A percentile compares a stretch with the other conserved stretches of the same genome.
Conservation (phyloP, 2,888 invertebrate species). For the Agapostemon virescens region DNA sequence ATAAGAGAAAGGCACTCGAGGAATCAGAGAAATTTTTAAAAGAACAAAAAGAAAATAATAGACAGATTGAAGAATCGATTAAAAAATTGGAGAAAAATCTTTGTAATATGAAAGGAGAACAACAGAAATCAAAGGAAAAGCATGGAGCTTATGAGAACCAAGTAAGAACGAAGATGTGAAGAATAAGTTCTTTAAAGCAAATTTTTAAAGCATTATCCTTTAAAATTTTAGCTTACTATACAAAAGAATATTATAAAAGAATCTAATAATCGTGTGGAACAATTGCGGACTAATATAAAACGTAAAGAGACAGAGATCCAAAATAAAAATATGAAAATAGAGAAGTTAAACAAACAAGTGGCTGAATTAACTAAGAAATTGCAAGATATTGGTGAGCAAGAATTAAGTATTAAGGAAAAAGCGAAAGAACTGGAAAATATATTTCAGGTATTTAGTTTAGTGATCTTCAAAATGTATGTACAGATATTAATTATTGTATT, state of each 20-base stretch:
- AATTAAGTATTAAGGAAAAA: slow-evolving; percentile 83
- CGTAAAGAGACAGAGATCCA: slow-evolving; percentile 60
- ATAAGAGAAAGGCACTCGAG: slow-evolving; percentile 82
- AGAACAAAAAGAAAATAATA: slow-evolving; percentile 84
- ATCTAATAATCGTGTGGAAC: slow-evolving; percentile 56
- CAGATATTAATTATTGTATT: background rate
- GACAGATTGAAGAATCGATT: slow-evolving; percentile 80
- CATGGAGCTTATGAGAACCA: slow-evolving; percentile 80
- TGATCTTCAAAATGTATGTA: slow-evolving; percentile 1
- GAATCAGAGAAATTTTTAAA: slow-evolving; percentile 84
- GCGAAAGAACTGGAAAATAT: slow-evolving; percentile 84
- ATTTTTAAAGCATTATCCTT: background rate
- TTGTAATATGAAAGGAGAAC: slow-evolving; percentile 75
- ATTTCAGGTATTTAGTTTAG: slow-evolving; percentile 78
- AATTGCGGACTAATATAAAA: slow-evolving; percentile 60
- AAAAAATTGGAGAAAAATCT: slow-evolving; percentile 79
- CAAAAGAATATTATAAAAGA: slow-evolving; percentile 64
- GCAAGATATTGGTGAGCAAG: slow-evolving; percentile 81
- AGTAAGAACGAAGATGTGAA: slow-evolving; percentile 70
- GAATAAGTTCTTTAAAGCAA: background rate
- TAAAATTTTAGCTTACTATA: slow-evolving; percentile 56
- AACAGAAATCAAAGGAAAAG: slow-evolving; percentile 74
- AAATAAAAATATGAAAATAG: slow-evolving; percentile 65
- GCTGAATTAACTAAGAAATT: slow-evolving; percentile 80
- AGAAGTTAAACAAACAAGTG: slow-evolving; percentile 76